Evolutionary conservation across 2,888 invertebrate species (phyloP), one percentile per base, ranked within the genome.

Genomic region (Luperina nickerlii): DNA sequence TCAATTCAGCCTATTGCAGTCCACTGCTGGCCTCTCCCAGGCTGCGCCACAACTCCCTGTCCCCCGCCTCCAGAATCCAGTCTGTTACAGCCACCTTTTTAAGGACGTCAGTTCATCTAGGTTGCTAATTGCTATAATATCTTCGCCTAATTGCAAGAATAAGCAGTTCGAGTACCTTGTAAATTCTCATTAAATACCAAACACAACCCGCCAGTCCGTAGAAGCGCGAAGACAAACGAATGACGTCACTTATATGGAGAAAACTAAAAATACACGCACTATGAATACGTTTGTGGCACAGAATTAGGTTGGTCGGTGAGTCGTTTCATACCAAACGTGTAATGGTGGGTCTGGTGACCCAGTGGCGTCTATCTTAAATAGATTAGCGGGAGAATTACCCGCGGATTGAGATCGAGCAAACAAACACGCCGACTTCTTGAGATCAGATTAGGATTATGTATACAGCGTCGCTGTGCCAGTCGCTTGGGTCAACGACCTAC

Each of bases 351-450:
- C 70, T 74, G 74, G 77, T 83, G 88, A 85, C 88, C 88, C 76
- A 81, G 63, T 81, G 74, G 75, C 78, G 75, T 88, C 77, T 73
- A 86, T 79, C 82, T 81, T 78, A 79, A 86, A 86, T 84, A 89
- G 90, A 88, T 88, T 83, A 82, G 84, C 72, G 78, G 65, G 78
- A 68, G 70, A 78, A 74, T 87, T 75, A 81, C 68, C 79, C 78
- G 74, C 63, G 83, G 71, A 89, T 88, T 88, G 88, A 79, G 88
- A 83, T n/a, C 86, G 72, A 62, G 71, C 70, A 84, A 88, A 89
- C 87, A 89, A 89, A 86, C 81, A 83, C 54, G 67, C 66, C 51
- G 78, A 72, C 79, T 84, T 77, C 81, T 84, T 79, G 78, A 88
- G 78, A 86, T 77, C 78, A 80, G 82, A 88, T 82, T 81, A 78